Evolutionary conservation across 2,888 invertebrate genomes (phyloP).

Genomic region (Nemotelus nigrinus): DNA sequence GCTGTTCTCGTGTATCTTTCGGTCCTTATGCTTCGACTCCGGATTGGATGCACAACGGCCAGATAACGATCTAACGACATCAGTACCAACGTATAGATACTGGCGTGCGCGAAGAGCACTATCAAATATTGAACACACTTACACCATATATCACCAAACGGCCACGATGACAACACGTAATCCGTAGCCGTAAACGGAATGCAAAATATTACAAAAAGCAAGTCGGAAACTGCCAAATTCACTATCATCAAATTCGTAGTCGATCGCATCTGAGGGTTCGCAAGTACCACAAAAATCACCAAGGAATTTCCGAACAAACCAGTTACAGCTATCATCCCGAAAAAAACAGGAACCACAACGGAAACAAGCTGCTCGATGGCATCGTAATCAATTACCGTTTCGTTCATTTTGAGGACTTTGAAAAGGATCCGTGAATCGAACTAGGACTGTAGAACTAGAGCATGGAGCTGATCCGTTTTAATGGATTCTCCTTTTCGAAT

Average conservation of each 20-base stretch:
- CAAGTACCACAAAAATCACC: conserved; percentile 86
- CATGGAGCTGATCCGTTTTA: conserved; percentile 7
- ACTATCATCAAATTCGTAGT: conserved; percentile 94
- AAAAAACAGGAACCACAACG: conserved; percentile 80
- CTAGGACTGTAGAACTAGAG: conserved; percentile 3
- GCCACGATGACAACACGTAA: conserved; percentile 86
- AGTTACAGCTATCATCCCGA: conserved; percentile 83
- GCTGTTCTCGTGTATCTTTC: conserved; percentile 81
- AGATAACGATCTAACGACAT: conserved; percentile 93
- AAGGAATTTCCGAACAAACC: conserved; percentile 89
- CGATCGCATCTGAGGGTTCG: conserved; percentile 90
- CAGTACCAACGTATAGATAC: conserved; percentile 90
- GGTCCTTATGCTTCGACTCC: conserved; percentile 83
- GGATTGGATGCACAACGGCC: conserved; percentile 92
- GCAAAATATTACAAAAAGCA: conserved; percentile 90
- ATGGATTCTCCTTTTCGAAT: conserved; percentile 2
- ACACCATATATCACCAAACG: conserved; percentile 89
- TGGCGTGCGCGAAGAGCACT: conserved; percentile 89
- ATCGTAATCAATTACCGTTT: neutral
- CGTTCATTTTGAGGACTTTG: conserved; percentile 24
- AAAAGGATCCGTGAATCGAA: neutral
- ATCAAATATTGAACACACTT: conserved; percentile 90
- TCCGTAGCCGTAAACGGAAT: conserved; percentile 93
- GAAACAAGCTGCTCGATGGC: conserved; percentile 65
- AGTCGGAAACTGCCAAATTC: conserved; percentile 87